Evolutionary conservation across 2,888 invertebrate genomes (phyloP), one percentile per base, ranked within the genome.

Genomic region (Sympetrum striolatum): DNA sequence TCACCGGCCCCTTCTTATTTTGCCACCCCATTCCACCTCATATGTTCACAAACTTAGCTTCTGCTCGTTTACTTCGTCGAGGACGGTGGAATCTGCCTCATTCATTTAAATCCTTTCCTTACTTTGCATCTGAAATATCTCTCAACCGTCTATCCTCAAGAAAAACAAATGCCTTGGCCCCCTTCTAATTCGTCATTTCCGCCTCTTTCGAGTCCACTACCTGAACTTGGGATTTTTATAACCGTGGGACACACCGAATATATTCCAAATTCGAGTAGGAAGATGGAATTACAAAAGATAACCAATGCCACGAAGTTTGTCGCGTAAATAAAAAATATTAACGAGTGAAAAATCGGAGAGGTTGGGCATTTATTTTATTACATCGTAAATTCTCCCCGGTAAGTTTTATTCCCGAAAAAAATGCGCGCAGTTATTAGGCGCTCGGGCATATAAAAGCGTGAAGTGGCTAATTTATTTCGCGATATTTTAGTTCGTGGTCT

Each of bases 401-500:
- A 64, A 60, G 48, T 60, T 64, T 64, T 18, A 86, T n/a, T 39
- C 37, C 10, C 58, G 37, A 22, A 86, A n/a, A n/a, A 60, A 37
- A 86, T 86, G 37, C n/a, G 37, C 53, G 60, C 35, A 37, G 86
- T 86, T 86, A 86, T 86, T 64, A 64, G 64, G 86, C 37, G 60
- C 22, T 60, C 64, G 31, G 31, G 82, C 58, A 37, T 58, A 60
- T 86, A 86, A 60, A 86, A 86, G n/a, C 86, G 60, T 86, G 73
- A 73, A 25, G 31, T 22, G 73, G 25, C 31, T 73, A 73, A 86
- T 86, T 86, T 86, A 60, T 60, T 60, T 60, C 5, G 37, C 64
- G 86, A 86, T 86, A 86, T 86, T 86, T 86, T 64, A n/a, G 86
- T 37, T 60, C 60, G 37, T 60, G 37, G 8, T 60, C 64, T n/a